Evolutionary conservation across 1,140 invertebrate genomes (phyloP).

Genomic region (Macrotrachela quadricornifera): DNA sequence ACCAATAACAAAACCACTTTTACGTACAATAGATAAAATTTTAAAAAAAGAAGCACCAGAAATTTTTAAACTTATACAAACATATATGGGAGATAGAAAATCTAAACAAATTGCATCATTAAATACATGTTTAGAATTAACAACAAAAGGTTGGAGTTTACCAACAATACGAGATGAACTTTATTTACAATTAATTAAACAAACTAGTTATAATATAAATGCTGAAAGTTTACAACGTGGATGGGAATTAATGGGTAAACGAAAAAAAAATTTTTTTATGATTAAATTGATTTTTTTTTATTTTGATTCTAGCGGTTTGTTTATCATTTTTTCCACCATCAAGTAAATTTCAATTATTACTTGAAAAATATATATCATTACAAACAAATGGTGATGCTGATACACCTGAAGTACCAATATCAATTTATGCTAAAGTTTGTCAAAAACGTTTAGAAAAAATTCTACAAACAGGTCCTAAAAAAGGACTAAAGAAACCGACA

Average conservation of each 20-base stretch:
- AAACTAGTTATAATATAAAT: conserved; percentile 79
- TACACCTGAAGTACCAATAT: conserved; percentile 19
- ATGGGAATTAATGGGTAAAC: conserved; percentile 76
- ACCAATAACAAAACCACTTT: conserved; percentile 70
- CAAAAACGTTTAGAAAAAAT: conserved; percentile 64
- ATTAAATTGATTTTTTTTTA: conserved; percentile 13
- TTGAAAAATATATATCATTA: conserved; percentile 55
- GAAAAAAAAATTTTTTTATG: conserved; percentile 69
- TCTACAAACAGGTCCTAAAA: conserved; percentile 56
- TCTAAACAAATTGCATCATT: conserved; percentile 22
- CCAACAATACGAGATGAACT: conserved; percentile 62
- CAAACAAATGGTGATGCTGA: conserved; percentile 41
- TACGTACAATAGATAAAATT: conserved; percentile 61
- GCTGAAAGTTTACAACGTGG: conserved; percentile 56
- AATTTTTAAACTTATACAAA: conserved; percentile 76
- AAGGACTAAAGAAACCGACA: conserved; percentile 61
- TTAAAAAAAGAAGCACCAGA: conserved; percentile 76
- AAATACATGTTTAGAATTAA: conserved; percentile 27
- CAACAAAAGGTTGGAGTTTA: conserved; percentile 48
- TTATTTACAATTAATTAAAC: conserved; percentile 75
- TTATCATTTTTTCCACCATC: conserved; percentile 80
- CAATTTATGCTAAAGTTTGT: conserved; percentile 29
- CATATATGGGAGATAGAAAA: conserved; percentile 88
- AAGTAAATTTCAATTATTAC: conserved; percentile 64
- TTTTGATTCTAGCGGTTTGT: conserved; percentile 47